Conservation (phyloP, 2,888 invertebrate species). For the Chrysomela aeneicollis region DNA sequence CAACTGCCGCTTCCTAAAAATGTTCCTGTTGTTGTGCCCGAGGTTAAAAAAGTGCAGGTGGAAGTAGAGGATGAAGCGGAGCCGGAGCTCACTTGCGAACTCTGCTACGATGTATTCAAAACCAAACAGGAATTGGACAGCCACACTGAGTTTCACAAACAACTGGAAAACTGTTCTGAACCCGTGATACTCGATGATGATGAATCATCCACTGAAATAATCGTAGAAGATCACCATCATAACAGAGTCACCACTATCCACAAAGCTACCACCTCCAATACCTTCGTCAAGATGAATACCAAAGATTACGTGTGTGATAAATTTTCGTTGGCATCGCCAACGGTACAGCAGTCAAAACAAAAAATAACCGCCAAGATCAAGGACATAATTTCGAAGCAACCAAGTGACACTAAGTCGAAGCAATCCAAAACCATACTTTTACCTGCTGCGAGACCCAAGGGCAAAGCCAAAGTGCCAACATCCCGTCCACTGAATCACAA, state of each 20-base stretch:
- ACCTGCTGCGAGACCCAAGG: slow-evolving; percentile 16
- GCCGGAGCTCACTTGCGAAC: slow-evolving; percentile 51
- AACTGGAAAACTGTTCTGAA: slow-evolving; percentile 28
- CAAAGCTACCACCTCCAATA: slow-evolving; percentile 9
- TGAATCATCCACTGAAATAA: slow-evolving; percentile 26
- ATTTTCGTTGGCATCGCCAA: neutral
- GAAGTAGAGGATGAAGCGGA: slow-evolving; percentile 16
- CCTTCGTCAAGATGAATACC: slow-evolving; percentile 1
- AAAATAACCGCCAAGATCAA: slow-evolving; percentile 30
- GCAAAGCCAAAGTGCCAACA: neutral
- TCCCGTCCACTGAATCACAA: neutral
- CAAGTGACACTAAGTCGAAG: slow-evolving; percentile 23
- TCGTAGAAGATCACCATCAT: slow-evolving; percentile 28
- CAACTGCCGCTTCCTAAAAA: neutral
- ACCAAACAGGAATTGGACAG: slow-evolving; percentile 41
- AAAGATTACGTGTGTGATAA: slow-evolving; percentile 1
- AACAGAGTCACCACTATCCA: slow-evolving; percentile 32
- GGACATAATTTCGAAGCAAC: slow-evolving; percentile 29
- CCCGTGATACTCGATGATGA: slow-evolving; percentile 11
- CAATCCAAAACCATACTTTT: slow-evolving; percentile 33
- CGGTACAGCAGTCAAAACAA: slow-evolving; percentile 17
- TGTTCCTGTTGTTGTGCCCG: neutral
- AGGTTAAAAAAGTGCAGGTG: neutral
- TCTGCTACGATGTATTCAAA: slow-evolving; percentile 49
- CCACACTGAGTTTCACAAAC: slow-evolving; percentile 44